phyloP scores from a whole-genome alignment of 2,113 vertebrate genomes.

The Eudyptes chrysolophus region DNA sequence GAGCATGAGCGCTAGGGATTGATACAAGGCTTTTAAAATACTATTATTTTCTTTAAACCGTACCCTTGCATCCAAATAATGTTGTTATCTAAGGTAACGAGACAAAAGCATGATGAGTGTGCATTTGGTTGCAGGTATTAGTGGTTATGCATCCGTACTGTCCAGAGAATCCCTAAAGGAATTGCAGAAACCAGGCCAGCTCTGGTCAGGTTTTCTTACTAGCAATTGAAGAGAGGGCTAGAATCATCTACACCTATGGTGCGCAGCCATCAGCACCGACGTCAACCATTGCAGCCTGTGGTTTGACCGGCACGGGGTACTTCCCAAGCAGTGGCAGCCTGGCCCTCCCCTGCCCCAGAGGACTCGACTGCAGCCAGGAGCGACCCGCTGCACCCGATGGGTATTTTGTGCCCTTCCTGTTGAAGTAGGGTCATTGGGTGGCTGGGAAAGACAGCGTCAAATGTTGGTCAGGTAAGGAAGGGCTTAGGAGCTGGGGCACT shows the following conservation, averaged over 20 bases:
- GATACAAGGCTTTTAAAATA: neutral
- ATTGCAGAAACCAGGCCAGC: neutral
- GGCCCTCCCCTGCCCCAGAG: neutral
- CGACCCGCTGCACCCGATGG: rapidly evolving
- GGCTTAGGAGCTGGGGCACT: neutral
- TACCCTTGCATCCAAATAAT: neutral
- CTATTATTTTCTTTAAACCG: neutral
- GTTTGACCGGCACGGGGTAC: rapidly evolving
- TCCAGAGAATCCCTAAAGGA: neutral
- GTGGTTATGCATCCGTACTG: neutral
- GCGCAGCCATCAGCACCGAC: rapidly evolving
- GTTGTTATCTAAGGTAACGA: neutral
- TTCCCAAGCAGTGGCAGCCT: neutral
- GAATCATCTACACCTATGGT: neutral
- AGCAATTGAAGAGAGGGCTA: neutral
- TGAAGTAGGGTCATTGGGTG: neutral
- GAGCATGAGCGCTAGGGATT: neutral
- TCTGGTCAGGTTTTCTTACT: neutral
- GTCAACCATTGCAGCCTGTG: neutral
- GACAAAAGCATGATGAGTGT: neutral
- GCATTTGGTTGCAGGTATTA: neutral
- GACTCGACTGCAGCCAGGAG: neutral
- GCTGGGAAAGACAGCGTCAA: neutral
- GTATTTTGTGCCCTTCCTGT: neutral
- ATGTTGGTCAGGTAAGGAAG: neutral